Base-by-base conservation (phyloP, 92 coral and sea anemone species). In the Porites divaricata region DNA sequence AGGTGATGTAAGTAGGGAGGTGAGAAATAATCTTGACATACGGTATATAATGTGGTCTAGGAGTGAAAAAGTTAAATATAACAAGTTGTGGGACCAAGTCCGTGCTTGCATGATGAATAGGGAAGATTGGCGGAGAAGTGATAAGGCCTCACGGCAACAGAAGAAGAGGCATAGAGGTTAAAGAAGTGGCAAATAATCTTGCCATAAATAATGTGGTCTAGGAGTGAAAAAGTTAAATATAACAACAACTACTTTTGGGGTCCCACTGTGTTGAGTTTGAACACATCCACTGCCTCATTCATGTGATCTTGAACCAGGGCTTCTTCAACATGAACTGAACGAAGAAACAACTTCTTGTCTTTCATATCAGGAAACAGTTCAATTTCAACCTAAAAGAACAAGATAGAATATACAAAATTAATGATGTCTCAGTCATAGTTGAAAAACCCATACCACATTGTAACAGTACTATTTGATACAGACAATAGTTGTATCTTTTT, bases 331-430 rank as follows among this genome's bases (percentile, higher is more conserved):
- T 90, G 93, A 49, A 97, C 98, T 11, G 97, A 89, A 22, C 99
- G 94, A 20, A 97, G 81, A 13, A 86, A 83, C 73, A 97, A 88
- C 73, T 87, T 86, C 77, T 89, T 95, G 49, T 95, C 98, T 51
- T 92, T 90, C 99, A 97, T 97, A 69, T 97, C 99, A 62, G 99
- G 99, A 70, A 97, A 97, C 76, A 97, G 73, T 86, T 97, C 98
- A 23, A 91, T 90, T 72, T 97, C 99, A 64, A 96, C 99, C 99
- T 96, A 67, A 73, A 61, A 66, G 8, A 9, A 67, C 0, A 78
- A 12, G 26, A 50, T 22, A 74, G 15, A 10, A 23, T 79, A 11
- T 17, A 51, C 10, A 16, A 50, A 15, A 35, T 35, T 35, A 35
- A 54, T 54, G 59, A 54, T 54, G 10, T 4, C 59, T 54, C 16